These are phyloP conservation scores for Hemicordylus capensis DNA, from an alignment of 2,113 vertebrate species.

Conservation along the genomic window DNA sequence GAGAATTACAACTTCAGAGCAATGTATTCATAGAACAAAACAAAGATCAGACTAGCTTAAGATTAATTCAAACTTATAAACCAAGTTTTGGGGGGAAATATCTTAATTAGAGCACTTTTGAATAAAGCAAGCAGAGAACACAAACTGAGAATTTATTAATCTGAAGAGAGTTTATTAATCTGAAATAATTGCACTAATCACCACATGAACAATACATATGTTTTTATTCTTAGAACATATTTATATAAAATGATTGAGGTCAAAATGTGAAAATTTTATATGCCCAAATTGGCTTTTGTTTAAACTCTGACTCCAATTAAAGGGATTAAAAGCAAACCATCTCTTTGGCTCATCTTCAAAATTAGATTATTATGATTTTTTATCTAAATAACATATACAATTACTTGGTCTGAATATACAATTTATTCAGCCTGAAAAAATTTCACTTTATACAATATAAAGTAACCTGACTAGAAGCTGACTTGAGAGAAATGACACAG, in stretches of 20 bases:
- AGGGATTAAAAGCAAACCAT: too few species aligned
- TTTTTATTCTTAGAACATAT: slow-evolving; percentile 47
- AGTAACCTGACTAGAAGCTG: not conserved
- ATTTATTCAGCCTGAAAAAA: slow-evolving; percentile 17
- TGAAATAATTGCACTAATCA: slow-evolving; percentile 47
- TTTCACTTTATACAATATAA: not conserved
- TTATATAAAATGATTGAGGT: slow-evolving; percentile 46
- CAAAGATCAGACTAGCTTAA: not conserved
- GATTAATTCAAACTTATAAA: not conserved
- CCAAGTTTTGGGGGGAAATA: not conserved
- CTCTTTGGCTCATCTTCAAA: slow-evolving; percentile 10
- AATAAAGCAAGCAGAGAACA: not conserved
- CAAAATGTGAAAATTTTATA: slow-evolving; percentile 50
- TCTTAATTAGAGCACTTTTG: slow-evolving; percentile 15
- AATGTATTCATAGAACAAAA: slow-evolving; percentile 13
- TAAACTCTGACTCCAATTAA: slow-evolving; percentile 47
- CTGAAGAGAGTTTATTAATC: slow-evolving; percentile 32
- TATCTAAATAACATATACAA: accelerated
- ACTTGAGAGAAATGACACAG: not conserved
- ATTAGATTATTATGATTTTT: accelerated
- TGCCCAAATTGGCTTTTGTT: slow-evolving; percentile 38
- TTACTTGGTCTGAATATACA: too few species aligned
- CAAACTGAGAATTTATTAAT: slow-evolving; percentile 47
- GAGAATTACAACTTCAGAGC: slow-evolving; percentile 20
- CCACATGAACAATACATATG: slow-evolving; percentile 40